Conservation (phyloP, 2,797 vertebrate species). For the Siniperca scherzeri region DNA sequence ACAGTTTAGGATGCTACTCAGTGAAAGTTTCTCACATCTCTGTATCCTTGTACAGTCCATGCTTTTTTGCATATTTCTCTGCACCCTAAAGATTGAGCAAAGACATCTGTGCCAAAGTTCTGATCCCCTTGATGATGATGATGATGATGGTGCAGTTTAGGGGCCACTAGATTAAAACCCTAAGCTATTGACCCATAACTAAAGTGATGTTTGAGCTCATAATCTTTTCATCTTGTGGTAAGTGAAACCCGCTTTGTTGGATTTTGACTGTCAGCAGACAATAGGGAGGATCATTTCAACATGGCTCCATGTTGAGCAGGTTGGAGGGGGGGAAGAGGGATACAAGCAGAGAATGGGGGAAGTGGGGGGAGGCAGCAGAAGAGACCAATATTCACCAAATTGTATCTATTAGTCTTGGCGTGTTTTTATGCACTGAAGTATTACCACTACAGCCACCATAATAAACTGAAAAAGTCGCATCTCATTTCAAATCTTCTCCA, state of each 20-base stretch:
- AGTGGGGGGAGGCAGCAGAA: background rate
- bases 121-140: conserved; percentile 41
- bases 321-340: background rate
- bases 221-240: conserved; percentile 74
- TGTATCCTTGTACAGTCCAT: background rate
- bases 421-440: conserved; percentile 7
- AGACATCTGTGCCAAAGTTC: conserved; percentile 58
- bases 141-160: conserved; percentile 54
- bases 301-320: conserved; percentile 47
- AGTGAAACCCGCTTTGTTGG: conserved; percentile 78
- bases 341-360: background rate
- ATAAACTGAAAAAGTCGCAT: conserved; percentile 30
- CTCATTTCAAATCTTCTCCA: conserved; percentile 21
- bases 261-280: conserved; percentile 63
- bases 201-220: conserved; percentile 76
- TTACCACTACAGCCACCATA: background rate
- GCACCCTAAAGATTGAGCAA: conserved; percentile 50
- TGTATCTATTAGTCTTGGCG: conserved; percentile 15
- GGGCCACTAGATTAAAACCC: conserved; percentile 65
- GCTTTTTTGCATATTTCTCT: conserved; percentile 15
- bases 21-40: conserved; percentile 33
- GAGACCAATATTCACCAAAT: conserved; percentile 23
- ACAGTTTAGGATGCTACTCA: conserved; percentile 26
- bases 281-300: conserved; percentile 62
- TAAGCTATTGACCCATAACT: conserved; percentile 79